A percentile compares a stretch with the other conserved stretches of the same genome.
Conservation (phyloP, 2,888 invertebrate genomes). For the Torymus tubicola region DNA sequence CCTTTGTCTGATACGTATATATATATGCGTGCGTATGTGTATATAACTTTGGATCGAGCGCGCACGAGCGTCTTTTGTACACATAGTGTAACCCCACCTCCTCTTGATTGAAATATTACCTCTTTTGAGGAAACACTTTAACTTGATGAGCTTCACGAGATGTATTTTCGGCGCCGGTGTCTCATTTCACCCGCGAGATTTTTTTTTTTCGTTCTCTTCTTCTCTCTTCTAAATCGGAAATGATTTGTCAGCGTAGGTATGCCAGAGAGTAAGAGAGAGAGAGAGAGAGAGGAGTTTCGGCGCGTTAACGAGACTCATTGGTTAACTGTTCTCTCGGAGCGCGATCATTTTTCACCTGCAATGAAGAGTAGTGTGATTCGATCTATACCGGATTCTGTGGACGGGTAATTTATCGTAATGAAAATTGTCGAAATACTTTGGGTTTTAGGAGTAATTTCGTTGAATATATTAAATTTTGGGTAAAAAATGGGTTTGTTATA, state of each 20-base stretch:
- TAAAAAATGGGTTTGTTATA: too few species aligned
- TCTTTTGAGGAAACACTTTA: constrained; percentile 16
- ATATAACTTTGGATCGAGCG: background rate
- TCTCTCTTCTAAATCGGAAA: constrained; percentile 32
- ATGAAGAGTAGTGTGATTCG: background rate
- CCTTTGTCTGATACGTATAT: background rate
- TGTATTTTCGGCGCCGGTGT: constrained; percentile 15
- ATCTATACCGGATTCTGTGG: background rate
- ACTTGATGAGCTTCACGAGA: constrained; percentile 29
- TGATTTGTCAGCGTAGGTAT: constrained; percentile 28
- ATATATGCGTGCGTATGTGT: background rate
- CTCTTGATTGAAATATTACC: constrained; percentile 47
- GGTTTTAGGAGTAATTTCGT: too few species aligned
- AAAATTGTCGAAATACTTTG: too few species aligned
- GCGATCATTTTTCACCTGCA: too few species aligned
- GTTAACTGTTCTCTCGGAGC: background rate
- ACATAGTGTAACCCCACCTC: background rate
- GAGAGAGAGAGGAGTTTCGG: background rate
- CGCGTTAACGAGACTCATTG: constrained; percentile 19
- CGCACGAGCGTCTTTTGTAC: background rate
- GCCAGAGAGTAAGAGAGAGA: too few species aligned
- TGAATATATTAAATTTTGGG: too few species aligned
- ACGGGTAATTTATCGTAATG: background rate
- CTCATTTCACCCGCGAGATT: background rate
- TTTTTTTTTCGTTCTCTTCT: background rate